phyloP scores from a whole-genome alignment of 2,888 invertebrate species.

The Lysandra bellargus region DNA sequence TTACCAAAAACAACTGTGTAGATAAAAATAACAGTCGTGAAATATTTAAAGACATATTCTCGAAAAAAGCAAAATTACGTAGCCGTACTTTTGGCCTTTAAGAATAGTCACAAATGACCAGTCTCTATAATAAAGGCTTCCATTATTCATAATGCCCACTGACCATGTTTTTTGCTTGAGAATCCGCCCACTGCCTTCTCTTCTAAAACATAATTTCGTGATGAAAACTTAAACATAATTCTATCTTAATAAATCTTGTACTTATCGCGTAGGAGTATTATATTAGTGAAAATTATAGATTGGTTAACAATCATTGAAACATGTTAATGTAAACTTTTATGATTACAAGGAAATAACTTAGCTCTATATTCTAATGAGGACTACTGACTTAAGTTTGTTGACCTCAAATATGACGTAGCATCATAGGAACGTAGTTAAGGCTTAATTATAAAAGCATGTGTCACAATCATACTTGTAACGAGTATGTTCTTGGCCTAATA shows the following conservation, averaged over 20 bases:
- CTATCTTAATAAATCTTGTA: neutral
- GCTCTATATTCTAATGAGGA: neutral
- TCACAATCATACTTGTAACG: constrained; percentile 24
- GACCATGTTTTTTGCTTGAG: neutral
- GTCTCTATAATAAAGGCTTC: neutral
- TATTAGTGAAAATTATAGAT: neutral
- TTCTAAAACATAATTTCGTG: neutral
- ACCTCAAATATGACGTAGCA: neutral
- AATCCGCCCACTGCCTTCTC: neutral
- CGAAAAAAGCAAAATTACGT: neutral
- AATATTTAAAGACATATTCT: neutral
- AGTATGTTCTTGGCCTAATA: constrained; percentile 28
- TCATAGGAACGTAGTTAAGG: neutral
- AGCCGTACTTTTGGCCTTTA: neutral
- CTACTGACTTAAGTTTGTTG: neutral
- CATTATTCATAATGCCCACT: constrained; percentile 6
- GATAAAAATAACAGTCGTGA: neutral
- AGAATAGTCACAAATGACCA: neutral
- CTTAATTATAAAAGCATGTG: constrained; percentile 9
- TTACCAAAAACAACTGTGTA: neutral
- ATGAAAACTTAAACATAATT: neutral
- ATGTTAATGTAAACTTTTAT: neutral
- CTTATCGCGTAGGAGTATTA: neutral
- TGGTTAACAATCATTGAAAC: neutral
- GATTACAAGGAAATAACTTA: neutral